Conservation (phyloP, 2,888 invertebrate genomes). For the Stenchaetothrips biformis region DNA sequence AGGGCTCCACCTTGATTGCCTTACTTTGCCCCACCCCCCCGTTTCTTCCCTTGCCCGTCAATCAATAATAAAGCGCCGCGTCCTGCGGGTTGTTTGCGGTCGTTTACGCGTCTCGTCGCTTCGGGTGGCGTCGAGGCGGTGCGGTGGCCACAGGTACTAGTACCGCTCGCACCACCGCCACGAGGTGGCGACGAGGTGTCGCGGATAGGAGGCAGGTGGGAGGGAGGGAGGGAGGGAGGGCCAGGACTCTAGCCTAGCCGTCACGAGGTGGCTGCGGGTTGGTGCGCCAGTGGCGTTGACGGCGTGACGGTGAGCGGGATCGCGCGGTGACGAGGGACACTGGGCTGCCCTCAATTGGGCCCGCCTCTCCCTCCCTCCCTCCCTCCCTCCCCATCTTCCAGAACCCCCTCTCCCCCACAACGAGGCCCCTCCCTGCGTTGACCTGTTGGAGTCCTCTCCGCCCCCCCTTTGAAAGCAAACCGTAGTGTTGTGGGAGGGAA, state of each 20-base stretch:
- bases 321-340: background rate
- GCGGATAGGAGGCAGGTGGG: background rate
- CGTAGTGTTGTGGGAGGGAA: no score
- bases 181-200: no score
- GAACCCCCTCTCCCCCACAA: background rate
- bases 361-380: background rate
- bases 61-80: background rate
- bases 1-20: conserved; percentile 29
- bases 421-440: no score
- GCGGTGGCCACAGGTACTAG: background rate
- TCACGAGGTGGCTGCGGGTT: no score
- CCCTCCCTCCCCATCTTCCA: background rate
- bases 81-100: background rate
- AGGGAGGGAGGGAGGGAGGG: background rate
- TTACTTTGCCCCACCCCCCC: conserved; percentile 6
- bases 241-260: background rate
- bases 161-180: no score
- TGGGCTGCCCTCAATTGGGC: background rate
- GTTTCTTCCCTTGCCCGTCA: background rate
- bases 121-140: background rate
- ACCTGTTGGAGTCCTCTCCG: no score
- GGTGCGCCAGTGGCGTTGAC: no score
- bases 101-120: background rate
- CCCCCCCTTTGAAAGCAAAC: no score
- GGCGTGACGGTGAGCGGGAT: no score